phyloP scores from a whole-genome alignment of 1,140 invertebrate genomes.

The Diprion similis region DNA sequence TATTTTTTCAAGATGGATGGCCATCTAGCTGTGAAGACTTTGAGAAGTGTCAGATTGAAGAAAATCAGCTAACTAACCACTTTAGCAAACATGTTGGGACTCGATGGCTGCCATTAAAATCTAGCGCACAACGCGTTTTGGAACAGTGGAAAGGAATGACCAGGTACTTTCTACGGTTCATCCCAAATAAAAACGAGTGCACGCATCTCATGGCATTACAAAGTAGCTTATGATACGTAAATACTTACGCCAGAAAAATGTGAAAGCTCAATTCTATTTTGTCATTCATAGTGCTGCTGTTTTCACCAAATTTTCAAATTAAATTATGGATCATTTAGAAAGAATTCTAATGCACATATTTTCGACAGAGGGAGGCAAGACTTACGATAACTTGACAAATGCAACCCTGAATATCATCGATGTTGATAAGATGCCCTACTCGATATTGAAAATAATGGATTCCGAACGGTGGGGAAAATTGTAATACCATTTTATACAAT shows the following conservation, averaged over 20 bases:
- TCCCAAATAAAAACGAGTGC: constrained; percentile 2
- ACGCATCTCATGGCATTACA: neutral
- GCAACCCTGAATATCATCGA: too few relatives aligned
- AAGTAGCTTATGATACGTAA: neutral
- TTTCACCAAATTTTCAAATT: neutral
- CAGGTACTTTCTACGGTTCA: constrained; percentile 14
- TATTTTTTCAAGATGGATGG: constrained; percentile 24
- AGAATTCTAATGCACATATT: neutral
- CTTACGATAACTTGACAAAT: neutral
- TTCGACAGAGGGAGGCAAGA: neutral
- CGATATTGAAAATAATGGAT: constrained; percentile 40
- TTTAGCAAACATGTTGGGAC: constrained; percentile 24
- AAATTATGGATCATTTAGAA: neutral
- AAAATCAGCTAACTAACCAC: constrained; percentile 10
- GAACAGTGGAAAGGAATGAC: constrained; percentile 19
- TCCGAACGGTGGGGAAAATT: constrained; percentile 35
- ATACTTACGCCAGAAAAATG: neutral
- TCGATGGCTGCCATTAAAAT: constrained; percentile 24
- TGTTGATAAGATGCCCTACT: neutral
- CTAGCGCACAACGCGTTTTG: constrained; percentile 21
- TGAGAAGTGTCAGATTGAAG: constrained; percentile 20
- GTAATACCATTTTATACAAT: constrained; percentile 35
- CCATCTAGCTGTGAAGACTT: constrained; percentile 24
- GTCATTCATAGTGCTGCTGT: neutral
- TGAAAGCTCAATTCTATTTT: neutral